Percentiles rank a stretch among this genome's conserved stretches.
Conservation (phyloP, 2,797 vertebrate genomes). For the Silurus lanzhouensis region DNA sequence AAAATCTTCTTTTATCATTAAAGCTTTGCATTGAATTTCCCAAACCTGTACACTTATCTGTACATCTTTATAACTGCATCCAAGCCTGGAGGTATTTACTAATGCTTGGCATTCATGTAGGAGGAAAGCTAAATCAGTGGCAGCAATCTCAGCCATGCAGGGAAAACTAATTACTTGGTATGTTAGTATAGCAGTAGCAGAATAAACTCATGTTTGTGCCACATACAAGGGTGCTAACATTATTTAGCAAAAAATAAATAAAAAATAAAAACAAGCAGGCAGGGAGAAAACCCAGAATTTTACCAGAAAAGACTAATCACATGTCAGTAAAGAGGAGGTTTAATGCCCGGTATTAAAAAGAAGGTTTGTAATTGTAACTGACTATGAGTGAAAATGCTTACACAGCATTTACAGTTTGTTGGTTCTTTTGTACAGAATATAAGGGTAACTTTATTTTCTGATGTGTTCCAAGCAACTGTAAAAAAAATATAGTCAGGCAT, state of each 20-base stretch:
- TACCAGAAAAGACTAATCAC: background rate
- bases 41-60: background rate
- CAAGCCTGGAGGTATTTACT: constrained; percentile 5
- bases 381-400: background rate
- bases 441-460: background rate
- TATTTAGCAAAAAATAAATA: background rate
- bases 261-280: background rate
- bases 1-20: background rate
- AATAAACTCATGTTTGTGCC: background rate
- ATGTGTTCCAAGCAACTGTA: background rate
- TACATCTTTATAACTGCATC: background rate
- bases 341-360: background rate
- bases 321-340: background rate
- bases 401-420: too few species aligned
- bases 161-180: constrained; percentile 34
- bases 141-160: constrained; percentile 27
- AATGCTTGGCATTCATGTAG: constrained; percentile 32
- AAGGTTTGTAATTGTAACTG: background rate
- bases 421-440: background rate
- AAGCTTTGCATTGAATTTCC: background rate
- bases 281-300: too few species aligned
- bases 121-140: constrained; percentile 51
- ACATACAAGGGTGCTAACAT: background rate
- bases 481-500: background rate
- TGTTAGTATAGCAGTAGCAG: constrained; percentile 2